A percentile compares a stretch with the other conserved stretches of the same genome.
Conservation (phyloP, 1,140 invertebrate genomes). For the Bicyclus anynana region DNA sequence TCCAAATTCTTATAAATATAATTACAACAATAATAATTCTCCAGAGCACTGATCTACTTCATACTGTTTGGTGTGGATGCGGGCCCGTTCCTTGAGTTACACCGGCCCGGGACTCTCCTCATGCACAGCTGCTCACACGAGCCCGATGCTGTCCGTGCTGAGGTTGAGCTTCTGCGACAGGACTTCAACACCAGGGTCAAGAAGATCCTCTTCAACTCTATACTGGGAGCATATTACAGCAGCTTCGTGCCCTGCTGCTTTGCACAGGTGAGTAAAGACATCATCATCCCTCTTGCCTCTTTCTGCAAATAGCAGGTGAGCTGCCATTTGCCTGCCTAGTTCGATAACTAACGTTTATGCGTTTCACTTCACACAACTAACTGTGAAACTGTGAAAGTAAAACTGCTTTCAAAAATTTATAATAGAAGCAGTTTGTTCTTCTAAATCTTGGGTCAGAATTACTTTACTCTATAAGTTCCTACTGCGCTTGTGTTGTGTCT, state of each 20-base stretch:
- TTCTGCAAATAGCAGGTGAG: too few relatives aligned
- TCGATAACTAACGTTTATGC: too few relatives aligned
- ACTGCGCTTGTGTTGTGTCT: too few relatives aligned
- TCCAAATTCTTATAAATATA: too few relatives aligned
- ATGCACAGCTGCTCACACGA: slow-evolving; percentile 85
- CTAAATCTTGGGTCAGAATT: too few relatives aligned
- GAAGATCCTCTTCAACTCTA: slow-evolving; percentile 93
- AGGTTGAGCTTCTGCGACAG: slow-evolving; percentile 89
- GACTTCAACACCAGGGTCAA: slow-evolving; percentile 95
- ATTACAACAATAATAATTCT: slow-evolving; percentile 29
- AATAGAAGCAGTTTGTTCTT: too few relatives aligned
- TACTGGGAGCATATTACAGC: slow-evolving; percentile 93
- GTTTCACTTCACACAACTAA: too few relatives aligned
- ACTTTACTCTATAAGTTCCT: too few relatives aligned
- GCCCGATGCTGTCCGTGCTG: slow-evolving; percentile 85
- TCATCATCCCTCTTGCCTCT: too few relatives aligned
- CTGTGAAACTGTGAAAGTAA: too few relatives aligned
- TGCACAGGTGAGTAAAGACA: slow-evolving; percentile 85
- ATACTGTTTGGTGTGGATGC: slow-evolving; percentile 88
- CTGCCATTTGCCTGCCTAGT: too few relatives aligned
- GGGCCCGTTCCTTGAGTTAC: slow-evolving; percentile 84
- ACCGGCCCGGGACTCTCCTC: slow-evolving; percentile 65
- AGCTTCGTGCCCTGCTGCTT: slow-evolving; percentile 94
- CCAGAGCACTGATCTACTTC: slow-evolving; percentile 89
- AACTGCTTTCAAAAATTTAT: too few relatives aligned